These are phyloP conservation scores for Umimayanthus kanabou DNA, from an alignment of 92 coral and sea anemone genomes.

Conservation along the genomic window DNA sequence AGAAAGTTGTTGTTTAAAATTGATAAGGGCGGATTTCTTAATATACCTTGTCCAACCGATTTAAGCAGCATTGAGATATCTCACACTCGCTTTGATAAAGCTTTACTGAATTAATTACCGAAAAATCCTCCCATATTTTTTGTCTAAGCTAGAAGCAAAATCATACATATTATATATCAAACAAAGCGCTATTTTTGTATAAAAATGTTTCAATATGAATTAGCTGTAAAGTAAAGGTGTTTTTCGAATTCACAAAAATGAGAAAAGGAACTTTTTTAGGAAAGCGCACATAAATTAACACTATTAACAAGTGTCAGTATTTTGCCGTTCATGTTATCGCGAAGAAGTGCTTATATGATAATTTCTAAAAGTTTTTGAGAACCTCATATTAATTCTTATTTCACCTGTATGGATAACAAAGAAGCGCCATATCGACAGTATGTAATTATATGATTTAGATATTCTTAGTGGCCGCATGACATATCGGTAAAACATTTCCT, in stretches of 20 bases:
- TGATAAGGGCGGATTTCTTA: no score
- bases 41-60: neutral
- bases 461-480: neutral
- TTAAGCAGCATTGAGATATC: neutral
- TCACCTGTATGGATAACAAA: neutral
- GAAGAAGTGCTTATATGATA: neutral
- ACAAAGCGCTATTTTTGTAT: neutral
- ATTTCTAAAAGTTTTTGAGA: no score
- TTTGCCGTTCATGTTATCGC: neutral
- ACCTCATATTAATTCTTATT: no score
- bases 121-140: neutral
- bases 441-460: neutral
- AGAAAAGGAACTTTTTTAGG: neutral
- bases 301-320: neutral
- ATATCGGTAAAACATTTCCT: neutral
- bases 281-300: neutral
- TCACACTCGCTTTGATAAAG: neutral
- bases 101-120: neutral
- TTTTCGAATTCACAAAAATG: neutral
- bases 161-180: neutral
- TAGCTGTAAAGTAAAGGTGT: neutral
- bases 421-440: neutral
- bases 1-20: no score
- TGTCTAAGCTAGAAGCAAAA: neutral
- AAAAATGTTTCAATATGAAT: neutral